Evolutionary conservation across 2,888 invertebrate genomes (phyloP).

Genomic region (Cheilosia soror): DNA sequence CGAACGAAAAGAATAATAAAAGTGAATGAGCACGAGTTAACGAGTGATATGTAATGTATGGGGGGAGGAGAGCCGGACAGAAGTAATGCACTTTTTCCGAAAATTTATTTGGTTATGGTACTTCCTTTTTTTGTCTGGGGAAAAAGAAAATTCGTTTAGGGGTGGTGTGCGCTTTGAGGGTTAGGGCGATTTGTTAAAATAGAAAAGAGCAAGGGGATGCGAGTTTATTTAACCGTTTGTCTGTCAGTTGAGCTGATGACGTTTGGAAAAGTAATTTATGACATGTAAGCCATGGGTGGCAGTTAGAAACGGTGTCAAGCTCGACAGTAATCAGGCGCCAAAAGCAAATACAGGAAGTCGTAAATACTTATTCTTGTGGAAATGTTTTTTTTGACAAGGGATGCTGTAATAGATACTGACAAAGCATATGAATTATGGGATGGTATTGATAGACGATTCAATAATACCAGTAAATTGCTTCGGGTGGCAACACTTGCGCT

Average conservation of each 20-base stretch:
- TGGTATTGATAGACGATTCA: no score
- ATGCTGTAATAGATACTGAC: background rate
- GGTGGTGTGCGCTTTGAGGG: constrained; percentile 33
- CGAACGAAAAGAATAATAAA: constrained; percentile 45
- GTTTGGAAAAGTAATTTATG: constrained; percentile 29
- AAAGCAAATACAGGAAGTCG: background rate
- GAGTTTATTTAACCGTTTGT: constrained; percentile 12
- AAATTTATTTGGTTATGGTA: constrained; percentile 40
- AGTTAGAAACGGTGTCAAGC: constrained; percentile 15
- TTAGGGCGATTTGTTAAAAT: background rate
- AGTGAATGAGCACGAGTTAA: constrained; percentile 38
- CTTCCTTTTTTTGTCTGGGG: background rate
- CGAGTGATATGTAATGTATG: background rate
- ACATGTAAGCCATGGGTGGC: constrained; percentile 33
- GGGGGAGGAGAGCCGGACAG: constrained; percentile 4
- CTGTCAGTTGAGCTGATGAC: constrained; percentile 17
- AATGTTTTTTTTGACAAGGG: background rate
- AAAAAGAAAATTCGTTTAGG: constrained; percentile 9
- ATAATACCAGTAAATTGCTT: no score
- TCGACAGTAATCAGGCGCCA: constrained; percentile 37
- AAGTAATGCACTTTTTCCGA: constrained; percentile 18
- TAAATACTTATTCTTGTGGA: background rate
- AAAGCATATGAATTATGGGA: no score
- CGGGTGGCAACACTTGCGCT: no score
- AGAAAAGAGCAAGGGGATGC: background rate